Conservation (phyloP, 2,888 invertebrate species). For the Drosophila rubida region DNA sequence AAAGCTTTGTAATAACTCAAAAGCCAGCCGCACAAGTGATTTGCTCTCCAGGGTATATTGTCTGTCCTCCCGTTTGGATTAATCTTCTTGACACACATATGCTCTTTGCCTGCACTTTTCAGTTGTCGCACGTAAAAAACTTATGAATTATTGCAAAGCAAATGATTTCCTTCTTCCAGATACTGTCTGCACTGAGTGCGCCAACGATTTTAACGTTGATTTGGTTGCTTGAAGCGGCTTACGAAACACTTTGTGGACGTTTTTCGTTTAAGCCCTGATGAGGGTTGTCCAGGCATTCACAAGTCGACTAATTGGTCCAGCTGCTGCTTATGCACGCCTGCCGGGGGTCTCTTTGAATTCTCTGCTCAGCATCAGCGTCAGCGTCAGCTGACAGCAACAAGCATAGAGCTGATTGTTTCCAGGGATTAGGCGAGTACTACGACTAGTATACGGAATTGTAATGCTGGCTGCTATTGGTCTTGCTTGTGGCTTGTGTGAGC, state of each 20-base stretch:
- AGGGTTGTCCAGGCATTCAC: slow-evolving; percentile 53
- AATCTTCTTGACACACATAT: background rate
- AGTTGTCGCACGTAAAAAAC: slow-evolving; percentile 2
- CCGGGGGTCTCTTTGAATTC: slow-evolving; percentile 21
- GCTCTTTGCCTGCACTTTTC: background rate
- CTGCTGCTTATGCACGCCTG: slow-evolving; percentile 49
- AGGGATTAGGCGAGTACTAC: slow-evolving; percentile 38
- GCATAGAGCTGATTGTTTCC: slow-evolving; percentile 48
- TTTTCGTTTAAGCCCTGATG: slow-evolving; percentile 57
- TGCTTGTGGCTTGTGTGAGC: slow-evolving; percentile 19
- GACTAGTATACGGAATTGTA: background rate
- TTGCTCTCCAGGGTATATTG: background rate
- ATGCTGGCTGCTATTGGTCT: slow-evolving; percentile 22
- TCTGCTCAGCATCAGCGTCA: slow-evolving; percentile 39
- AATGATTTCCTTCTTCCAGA: background rate
- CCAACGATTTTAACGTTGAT: slow-evolving; percentile 3
- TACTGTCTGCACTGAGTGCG: background rate
- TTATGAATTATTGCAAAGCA: background rate
- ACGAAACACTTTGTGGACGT: slow-evolving; percentile 60
- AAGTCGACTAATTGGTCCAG: slow-evolving; percentile 75
- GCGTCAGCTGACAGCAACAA: slow-evolving; percentile 45
- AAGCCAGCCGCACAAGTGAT: background rate
- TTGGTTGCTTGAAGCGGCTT: slow-evolving; percentile 55
- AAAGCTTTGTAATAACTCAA: background rate
- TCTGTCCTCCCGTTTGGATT: background rate